Evolutionary conservation across 2,888 invertebrate species (phyloP), one percentile per base, ranked within the genome.

Genomic region (Lamproptera curius): DNA sequence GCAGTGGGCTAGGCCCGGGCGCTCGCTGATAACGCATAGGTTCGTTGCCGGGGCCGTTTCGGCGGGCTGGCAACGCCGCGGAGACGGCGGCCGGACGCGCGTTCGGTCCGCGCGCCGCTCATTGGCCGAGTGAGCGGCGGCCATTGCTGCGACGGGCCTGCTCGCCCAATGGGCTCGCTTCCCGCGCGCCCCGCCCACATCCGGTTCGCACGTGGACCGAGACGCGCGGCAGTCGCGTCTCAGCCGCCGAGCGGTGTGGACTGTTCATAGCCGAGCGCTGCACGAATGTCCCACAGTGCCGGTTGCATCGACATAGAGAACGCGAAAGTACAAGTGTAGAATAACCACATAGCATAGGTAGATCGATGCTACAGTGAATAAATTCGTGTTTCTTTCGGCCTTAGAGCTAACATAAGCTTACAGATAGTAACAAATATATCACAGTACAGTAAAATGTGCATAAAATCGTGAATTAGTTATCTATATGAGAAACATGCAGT

Each of bases 1-100:
- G n/a, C n/a, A n/a, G n/a, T n/a, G 82, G 79, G 81, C 80, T 80
- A 81, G 82, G 79, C 80, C 77, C 69, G 71, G 59, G 64, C 73
- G 75, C 65, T 69, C 76, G 77, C 81, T 84, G 86, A 87, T 86
- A 87, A 87, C 86, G 77, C 81, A 85, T 85, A 86, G 85, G 86
- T 85, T 86, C 85, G 86, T 86, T 85, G 85, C 82, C 82, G 82
- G 81, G 85, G 74, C 79, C 84, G 85, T 82, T 86, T 84, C 81
- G 72, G 70, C 76, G 76, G 85, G 80, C 82, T 85, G 84, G 86
- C 86, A 86, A 85, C 86, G 84, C 81, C 84, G 85, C 85, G 28
- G 28, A 28, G 59, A 65, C 66, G 65, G 66, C 72, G 62, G 74
- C 68, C 72, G 75, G 74, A 83, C 86, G 82, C 80, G 85, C 86